phyloP scores from a whole-genome alignment of 1,140 invertebrate species.

The Amyelois transitella region DNA sequence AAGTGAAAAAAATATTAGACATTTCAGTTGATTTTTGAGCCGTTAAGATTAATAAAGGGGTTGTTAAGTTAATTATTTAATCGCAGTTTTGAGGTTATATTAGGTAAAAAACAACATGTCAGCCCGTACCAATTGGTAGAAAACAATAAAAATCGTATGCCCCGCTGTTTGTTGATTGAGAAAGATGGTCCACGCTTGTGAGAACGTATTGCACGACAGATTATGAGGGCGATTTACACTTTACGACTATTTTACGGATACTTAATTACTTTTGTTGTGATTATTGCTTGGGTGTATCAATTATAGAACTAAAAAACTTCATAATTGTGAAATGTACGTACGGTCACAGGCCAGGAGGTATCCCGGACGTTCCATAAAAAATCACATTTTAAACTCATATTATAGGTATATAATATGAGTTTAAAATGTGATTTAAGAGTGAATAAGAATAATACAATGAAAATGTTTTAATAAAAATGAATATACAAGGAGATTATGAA shows the following conservation, averaged over 20 bases:
- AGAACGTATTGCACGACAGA: slow-evolving; percentile 45
- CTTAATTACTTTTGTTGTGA: slow-evolving; percentile 1
- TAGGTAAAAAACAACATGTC: slow-evolving; percentile 25
- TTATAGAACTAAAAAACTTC: no score
- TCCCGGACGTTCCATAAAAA: no score
- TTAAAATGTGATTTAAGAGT: no score
- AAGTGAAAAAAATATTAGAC: slow-evolving; percentile 23
- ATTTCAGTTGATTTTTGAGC: slow-evolving; percentile 43
- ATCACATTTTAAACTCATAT: no score
- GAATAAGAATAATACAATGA: no score
- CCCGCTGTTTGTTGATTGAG: slow-evolving; percentile 63
- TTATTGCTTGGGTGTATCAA: slow-evolving; percentile 8
- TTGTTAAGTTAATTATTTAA: slow-evolving; percentile 65
- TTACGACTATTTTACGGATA: slow-evolving; percentile 16
- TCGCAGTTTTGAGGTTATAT: slow-evolving; percentile 34
- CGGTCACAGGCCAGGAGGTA: no score
- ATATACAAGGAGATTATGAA: no score
- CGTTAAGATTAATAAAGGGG: slow-evolving; percentile 61
- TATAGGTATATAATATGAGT: no score
- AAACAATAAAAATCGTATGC: slow-evolving; percentile 68
- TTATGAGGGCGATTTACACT: slow-evolving; percentile 43
- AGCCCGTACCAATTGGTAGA: slow-evolving; percentile 53
- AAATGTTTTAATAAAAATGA: no score
- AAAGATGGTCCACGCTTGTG: slow-evolving; percentile 64
- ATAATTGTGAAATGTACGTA: no score